Percentiles rank a stretch among this genome's conserved stretches.
These are phyloP conservation scores for Enchytraeus crypticus DNA, from an alignment of 2,888 invertebrate species.

Conservation along the genomic window DNA sequence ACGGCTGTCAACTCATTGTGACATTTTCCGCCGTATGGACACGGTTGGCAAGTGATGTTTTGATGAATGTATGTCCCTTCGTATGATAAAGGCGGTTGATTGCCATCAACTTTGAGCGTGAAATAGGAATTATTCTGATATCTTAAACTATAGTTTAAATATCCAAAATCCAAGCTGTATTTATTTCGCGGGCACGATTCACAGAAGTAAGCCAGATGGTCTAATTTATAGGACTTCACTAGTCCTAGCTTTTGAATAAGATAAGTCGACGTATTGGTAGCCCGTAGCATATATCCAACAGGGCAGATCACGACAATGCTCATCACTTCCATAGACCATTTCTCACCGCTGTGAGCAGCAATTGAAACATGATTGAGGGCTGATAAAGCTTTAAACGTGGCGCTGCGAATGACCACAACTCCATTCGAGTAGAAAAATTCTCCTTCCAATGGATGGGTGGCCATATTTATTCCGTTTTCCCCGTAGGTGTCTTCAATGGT, in stretches of 20 bases:
- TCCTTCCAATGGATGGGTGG: conserved; percentile 19
- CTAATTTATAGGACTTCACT: conserved; percentile 22
- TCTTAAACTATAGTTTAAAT: conserved; percentile 21
- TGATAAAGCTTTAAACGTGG: conserved; percentile 10
- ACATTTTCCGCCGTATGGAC: conserved; percentile 27
- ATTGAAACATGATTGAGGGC: conserved; percentile 23
- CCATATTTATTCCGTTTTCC: conserved; percentile 15
- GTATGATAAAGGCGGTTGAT: conserved; percentile 18
- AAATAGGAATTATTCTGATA: conserved; percentile 10
- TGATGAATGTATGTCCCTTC: conserved; percentile 23
- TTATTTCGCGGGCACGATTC: conserved; percentile 25
- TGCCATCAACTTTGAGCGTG: conserved; percentile 25
- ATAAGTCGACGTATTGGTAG: conserved; percentile 28
- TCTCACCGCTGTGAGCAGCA: conserved; percentile 24
- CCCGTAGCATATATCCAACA: conserved; percentile 22
- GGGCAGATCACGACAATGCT: conserved; percentile 23
- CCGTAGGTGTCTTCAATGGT: conserved; percentile 8
- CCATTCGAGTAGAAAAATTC: conserved; percentile 23
- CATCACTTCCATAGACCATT: conserved; percentile 27
- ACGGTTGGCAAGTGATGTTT: conserved; percentile 24
- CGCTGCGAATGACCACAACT: conserved; percentile 11
- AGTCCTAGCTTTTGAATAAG: conserved; percentile 19
- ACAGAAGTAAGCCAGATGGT: conserved; percentile 28
- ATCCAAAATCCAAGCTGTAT: conserved; percentile 26
- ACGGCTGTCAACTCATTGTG: conserved; percentile 22